A percentile compares a stretch with the other conserved stretches of the same genome.
Evolutionary conservation across 2,113 vertebrate genomes (phyloP).

Genomic region (Sander lucioperca): DNA sequence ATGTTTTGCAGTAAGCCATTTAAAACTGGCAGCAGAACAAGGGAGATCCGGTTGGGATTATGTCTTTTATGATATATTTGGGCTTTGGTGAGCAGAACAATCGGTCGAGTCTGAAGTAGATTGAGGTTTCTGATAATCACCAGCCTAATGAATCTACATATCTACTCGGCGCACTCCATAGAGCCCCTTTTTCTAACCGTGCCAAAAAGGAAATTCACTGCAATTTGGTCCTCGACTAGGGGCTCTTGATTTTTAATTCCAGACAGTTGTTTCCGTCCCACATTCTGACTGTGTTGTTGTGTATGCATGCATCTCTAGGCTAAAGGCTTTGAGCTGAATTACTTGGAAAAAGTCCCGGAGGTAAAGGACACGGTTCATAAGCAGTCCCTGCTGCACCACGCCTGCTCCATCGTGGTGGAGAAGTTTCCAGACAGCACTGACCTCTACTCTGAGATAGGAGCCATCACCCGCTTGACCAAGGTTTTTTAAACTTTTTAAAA

Average conservation of each 20-base stretch:
- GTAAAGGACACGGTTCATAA: slow-evolving; percentile 99
- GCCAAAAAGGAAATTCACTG: slow-evolving; percentile 70
- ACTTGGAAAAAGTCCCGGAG: slow-evolving; percentile 99
- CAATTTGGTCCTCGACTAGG: slow-evolving; percentile 56
- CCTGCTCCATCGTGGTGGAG: slow-evolving; percentile 95
- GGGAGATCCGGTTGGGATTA: slow-evolving; percentile 69
- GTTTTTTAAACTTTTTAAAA: slow-evolving; percentile 68
- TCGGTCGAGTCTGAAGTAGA: slow-evolving; percentile 62
- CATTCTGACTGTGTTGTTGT: slow-evolving; percentile 42
- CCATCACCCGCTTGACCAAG: slow-evolving; percentile 96
- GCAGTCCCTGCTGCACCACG: slow-evolving; percentile 95
- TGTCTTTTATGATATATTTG: slow-evolving; percentile 70
- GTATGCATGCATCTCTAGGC: slow-evolving; percentile 83
- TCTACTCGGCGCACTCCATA: slow-evolving; percentile 45
- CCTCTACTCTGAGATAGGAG: slow-evolving; percentile 97
- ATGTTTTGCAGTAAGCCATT: slow-evolving; percentile 78
- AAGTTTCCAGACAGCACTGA: slow-evolving; percentile 97
- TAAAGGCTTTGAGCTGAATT: slow-evolving; percentile 98
- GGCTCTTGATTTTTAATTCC: slow-evolving; percentile 51
- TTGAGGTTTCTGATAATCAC: slow-evolving; percentile 75
- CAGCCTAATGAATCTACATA: slow-evolving; percentile 73
- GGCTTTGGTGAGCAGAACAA: slow-evolving; percentile 60
- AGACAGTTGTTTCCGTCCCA: slow-evolving; percentile 53
- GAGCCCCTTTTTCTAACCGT: slow-evolving; percentile 35
- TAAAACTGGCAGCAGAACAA: slow-evolving; percentile 80